Base-by-base conservation (phyloP, 1,140 invertebrate species). In the Leptoteleia sp. region DNA sequence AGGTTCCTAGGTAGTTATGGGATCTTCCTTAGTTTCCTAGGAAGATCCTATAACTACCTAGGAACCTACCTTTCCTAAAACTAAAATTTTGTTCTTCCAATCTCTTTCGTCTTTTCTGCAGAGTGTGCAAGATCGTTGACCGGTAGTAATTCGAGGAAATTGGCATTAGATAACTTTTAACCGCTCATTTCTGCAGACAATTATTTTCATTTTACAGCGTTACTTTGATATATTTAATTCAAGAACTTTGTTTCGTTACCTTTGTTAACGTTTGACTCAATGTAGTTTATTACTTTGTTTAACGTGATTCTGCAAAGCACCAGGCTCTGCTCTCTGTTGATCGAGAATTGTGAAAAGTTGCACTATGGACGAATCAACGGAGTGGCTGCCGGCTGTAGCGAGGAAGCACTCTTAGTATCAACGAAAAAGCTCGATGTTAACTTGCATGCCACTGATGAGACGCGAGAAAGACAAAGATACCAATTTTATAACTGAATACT, bases 361-460 rank as follows among this genome's bases (percentile, higher is more conserved):
- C n/a, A n/a, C n/a, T n/a, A n/a, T 5, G 16, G 8, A 31, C 11
- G 4, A 47, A 31, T 29, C 47, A 50, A 48, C 8, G 12, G 15
- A 31, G 13, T n/a, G 9, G 42, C 42, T 27, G 22, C 3, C 43
- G 8, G 8, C 43, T 31, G 43, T 5, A 43, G 3, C 17, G 40
- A 43, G 11, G 15, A 38, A 13, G 9, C 19, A 19, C 11, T 19
- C 9, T 19, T 27, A 13, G 27, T n/a, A 16, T 17, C 48, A 54
- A 54, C 48, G 33, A 38, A 22, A 22, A n/a, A n/a, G n/a, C n/a
- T 50, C 9, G 12, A 33, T 50, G 29, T 50, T n/a, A 33, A 50
- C 15, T 33, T 50, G 29, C 47, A 50, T 50, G 29, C 16, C 13
- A 27, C 8, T 42, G 1, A 45, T 25, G 27, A 27, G 19, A 42